phyloP scores from a whole-genome alignment of 1,140 invertebrate species.

The Drosophila takahashii region DNA sequence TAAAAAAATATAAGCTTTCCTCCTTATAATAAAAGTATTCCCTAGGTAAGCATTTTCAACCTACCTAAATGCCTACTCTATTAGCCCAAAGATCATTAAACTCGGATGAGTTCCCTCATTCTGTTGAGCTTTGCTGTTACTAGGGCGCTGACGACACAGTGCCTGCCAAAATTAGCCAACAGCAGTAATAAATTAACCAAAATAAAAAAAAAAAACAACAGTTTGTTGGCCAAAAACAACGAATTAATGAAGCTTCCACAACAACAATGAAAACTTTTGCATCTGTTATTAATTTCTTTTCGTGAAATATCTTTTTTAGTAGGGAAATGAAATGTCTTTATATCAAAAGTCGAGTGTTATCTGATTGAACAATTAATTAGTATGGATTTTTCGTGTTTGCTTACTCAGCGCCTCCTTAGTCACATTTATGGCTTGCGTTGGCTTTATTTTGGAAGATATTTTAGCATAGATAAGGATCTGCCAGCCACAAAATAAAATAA shows the following conservation, averaged over 20 bases:
- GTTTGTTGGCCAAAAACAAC: conserved; percentile 18
- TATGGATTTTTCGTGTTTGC: conserved; percentile 49
- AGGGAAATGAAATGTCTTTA: conserved; percentile 69
- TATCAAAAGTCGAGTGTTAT: conserved; percentile 65
- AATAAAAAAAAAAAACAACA: conserved; percentile 16
- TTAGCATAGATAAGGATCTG: conserved; percentile 76
- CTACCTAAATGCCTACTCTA: not conserved
- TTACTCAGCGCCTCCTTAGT: conserved; percentile 38
- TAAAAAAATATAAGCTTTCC: no score
- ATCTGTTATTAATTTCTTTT: conserved; percentile 66
- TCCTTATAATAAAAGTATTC: no score
- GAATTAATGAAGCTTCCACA: conserved; percentile 29
- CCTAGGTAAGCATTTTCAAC: not conserved
- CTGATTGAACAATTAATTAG: conserved; percentile 80
- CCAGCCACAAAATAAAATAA: conserved; percentile 20
- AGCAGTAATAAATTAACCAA: conserved; percentile 58
- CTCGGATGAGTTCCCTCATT: not conserved
- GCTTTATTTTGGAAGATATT: conserved; percentile 39
- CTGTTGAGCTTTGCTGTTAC: conserved; percentile 14
- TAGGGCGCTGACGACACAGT: conserved; percentile 29
- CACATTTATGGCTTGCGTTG: conserved; percentile 47
- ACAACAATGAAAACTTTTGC: conserved; percentile 47
- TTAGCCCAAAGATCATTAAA: conserved; percentile 8
- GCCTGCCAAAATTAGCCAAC: conserved; percentile 62
- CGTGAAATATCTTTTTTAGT: conserved; percentile 66